These are phyloP conservation scores for Tyto alba DNA, from an alignment of 2,113 vertebrate species.

Conservation along the genomic window DNA sequence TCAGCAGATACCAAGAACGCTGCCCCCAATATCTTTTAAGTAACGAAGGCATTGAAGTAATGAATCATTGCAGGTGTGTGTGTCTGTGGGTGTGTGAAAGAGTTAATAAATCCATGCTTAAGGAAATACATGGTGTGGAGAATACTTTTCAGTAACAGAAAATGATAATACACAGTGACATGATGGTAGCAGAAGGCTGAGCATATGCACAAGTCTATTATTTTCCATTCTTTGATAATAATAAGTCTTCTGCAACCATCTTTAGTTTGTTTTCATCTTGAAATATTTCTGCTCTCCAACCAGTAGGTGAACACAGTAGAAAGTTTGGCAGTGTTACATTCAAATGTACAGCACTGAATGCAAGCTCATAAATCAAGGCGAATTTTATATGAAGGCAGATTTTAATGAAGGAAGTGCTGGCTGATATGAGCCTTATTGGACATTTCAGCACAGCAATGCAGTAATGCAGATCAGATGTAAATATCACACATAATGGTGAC, in stretches of 20 bases:
- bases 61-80: neutral
- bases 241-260: neutral
- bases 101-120: neutral
- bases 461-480: constrained; percentile 49
- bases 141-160: neutral
- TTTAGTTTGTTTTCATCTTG: constrained; percentile 43
- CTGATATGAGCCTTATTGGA: neutral
- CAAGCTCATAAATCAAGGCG: constrained; percentile 18
- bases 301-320: constrained; percentile 27
- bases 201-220: constrained; percentile 39
- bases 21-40: neutral
- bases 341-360: neutral
- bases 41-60: neutral
- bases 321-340: constrained; percentile 7
- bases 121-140: neutral
- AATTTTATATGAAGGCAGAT: constrained; percentile 28
- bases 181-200: constrained; percentile 22
- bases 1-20: neutral
- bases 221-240: constrained; percentile 32
- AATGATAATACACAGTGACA: neutral
- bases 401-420: constrained; percentile 41
- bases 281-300: neutral
- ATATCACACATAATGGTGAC: neutral
- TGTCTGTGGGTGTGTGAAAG: neutral
- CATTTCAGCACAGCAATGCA: constrained; percentile 13